Evolutionary conservation across 2,797 vertebrate genomes (phyloP).

Genomic region (Vultur gryphus): DNA sequence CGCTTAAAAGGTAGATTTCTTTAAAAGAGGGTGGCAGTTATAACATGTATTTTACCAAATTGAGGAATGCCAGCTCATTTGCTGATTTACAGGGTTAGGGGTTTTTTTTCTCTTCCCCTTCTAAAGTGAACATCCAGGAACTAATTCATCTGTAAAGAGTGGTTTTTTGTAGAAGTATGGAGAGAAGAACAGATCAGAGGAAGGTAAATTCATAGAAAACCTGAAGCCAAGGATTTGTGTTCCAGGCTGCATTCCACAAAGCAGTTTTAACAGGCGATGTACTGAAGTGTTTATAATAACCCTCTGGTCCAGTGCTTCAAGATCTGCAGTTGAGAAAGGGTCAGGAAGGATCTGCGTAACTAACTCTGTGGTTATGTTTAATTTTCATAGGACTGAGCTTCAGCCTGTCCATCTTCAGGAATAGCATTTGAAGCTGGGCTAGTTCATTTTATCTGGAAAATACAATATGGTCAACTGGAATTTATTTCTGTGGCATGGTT

Average conservation of each 20-base stretch:
- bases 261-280: neutral
- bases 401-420: neutral
- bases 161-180: neutral
- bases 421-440: neutral
- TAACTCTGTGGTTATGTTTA: neutral
- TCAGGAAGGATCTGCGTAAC: neutral
- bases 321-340: neutral
- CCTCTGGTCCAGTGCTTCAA: neutral
- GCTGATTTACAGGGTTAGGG: neutral
- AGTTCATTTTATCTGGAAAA: neutral
- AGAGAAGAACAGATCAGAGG: neutral
- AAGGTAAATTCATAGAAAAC: neutral
- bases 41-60: fast-evolving
- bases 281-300: neutral
- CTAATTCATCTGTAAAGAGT: neutral
- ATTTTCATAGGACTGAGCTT: neutral
- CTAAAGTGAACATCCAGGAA: neutral
- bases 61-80: neutral
- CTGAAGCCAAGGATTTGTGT: neutral
- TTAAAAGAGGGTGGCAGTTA: neutral
- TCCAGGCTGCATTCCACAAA: neutral
- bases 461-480: neutral
- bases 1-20: neutral
- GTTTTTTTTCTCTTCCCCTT: fast-evolving
- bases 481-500: neutral